Evolutionary conservation across 1,140 invertebrate genomes (phyloP).

Genomic region (Bombus terrestris): DNA sequence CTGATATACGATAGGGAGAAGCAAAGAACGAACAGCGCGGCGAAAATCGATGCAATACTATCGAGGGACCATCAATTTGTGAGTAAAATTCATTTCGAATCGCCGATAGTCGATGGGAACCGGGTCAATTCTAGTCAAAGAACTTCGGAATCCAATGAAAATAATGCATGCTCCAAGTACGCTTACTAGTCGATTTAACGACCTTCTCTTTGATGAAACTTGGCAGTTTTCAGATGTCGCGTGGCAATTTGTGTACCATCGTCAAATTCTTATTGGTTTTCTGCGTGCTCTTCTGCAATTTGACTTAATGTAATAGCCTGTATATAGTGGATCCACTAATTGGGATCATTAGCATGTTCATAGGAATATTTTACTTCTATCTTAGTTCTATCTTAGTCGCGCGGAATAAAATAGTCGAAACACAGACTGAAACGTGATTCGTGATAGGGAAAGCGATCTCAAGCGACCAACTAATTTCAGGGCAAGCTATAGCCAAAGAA

Average conservation of each 20-base stretch:
- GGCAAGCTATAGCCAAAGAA: not conserved
- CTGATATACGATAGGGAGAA: no score
- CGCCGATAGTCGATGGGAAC: not conserved
- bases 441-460: no score
- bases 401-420: no score
- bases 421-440: no score
- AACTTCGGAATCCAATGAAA: not conserved
- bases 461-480: not conserved
- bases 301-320: not conserved
- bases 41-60: conserved; percentile 44
- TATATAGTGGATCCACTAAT: not conserved
- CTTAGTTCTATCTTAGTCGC: not conserved
- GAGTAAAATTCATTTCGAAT: conserved; percentile 34
- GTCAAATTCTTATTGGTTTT: not conserved
- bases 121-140: not conserved
- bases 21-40: not conserved
- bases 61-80: conserved; percentile 49
- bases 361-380: not conserved
- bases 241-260: not conserved
- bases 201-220: not conserved
- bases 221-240: not conserved
- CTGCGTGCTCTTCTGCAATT: not conserved
- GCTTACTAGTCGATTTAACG: not conserved
- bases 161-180: not conserved
- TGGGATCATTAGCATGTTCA: not conserved